Percentiles rank a stretch among this genome's conserved stretches.
phyloP scores from a whole-genome alignment of 2,113 vertebrate species.

The Delphinapterus leucas region DNA sequence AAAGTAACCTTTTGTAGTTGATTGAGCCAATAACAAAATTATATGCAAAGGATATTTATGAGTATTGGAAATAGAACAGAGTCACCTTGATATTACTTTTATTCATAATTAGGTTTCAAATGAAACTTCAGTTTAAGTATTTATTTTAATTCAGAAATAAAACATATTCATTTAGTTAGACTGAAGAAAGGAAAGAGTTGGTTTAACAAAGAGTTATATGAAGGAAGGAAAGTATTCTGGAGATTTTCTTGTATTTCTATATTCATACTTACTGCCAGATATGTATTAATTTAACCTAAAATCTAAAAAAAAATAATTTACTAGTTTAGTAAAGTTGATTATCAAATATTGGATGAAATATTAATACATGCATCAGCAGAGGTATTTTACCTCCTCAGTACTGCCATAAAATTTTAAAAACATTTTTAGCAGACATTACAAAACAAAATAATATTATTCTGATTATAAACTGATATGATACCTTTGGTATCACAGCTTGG shows the following conservation, averaged over 20 bases:
- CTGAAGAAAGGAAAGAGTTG: neutral
- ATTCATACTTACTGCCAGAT: neutral
- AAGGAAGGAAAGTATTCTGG: neutral
- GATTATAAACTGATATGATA: neutral
- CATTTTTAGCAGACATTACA: neutral
- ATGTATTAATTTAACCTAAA: neutral
- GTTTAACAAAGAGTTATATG: neutral
- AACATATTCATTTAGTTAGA: constrained; percentile 36
- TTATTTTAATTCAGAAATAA: neutral
- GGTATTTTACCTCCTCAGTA: neutral
- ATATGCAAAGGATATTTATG: neutral
- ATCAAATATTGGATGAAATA: neutral
- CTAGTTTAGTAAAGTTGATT: constrained; percentile 16
- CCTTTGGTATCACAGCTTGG: neutral
- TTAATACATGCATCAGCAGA: neutral
- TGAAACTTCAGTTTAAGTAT: neutral
- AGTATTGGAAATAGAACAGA: neutral
- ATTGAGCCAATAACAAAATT: neutral
- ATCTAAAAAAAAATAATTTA: neutral
- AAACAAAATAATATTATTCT: neutral
- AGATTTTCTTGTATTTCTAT: neutral
- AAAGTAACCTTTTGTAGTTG: neutral
- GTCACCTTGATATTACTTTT: neutral
- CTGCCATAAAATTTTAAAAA: neutral
- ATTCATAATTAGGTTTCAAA: neutral